A percentile compares a stretch with the other conserved stretches of the same genome.
Evolutionary conservation across 2,888 invertebrate genomes (phyloP).

Genomic region (Iselma pallidipennis): DNA sequence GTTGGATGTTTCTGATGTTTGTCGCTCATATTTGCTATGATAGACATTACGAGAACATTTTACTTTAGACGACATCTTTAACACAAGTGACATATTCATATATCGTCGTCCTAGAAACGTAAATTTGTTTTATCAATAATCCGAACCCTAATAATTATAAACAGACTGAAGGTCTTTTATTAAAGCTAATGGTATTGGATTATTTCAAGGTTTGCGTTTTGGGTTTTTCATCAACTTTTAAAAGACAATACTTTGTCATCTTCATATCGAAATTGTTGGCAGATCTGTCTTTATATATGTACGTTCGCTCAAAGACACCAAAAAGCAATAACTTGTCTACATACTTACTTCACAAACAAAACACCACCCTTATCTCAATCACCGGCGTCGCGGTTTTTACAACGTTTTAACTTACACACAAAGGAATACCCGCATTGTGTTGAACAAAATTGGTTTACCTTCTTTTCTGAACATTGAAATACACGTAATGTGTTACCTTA

Average conservation of each 20-base stretch:
- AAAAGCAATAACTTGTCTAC: slow-evolving; percentile 14
- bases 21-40: slow-evolving; percentile 36
- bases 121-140: neutral
- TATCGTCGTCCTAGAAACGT: neutral
- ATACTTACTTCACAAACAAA: slow-evolving; percentile 5
- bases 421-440: slow-evolving; percentile 23
- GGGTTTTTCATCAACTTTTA: neutral
- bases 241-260: neutral
- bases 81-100: neutral
- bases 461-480: slow-evolving; percentile 9
- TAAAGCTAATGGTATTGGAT: neutral
- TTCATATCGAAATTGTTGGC: neutral
- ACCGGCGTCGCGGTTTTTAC: slow-evolving; percentile 14
- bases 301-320: slow-evolving; percentile 9
- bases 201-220: neutral
- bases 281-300: neutral
- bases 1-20: slow-evolving; percentile 33
- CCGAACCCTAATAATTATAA: neutral
- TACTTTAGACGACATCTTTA: neutral
- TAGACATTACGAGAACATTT: slow-evolving; percentile 31
- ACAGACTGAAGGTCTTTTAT: neutral
- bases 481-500: slow-evolving; percentile 15
- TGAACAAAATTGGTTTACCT: slow-evolving; percentile 24
- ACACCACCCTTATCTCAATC: slow-evolving; percentile 7
- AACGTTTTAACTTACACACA: slow-evolving; percentile 21